Evolutionary conservation across 1,140 invertebrate species (phyloP).

Genomic region (Papilio aristodemus): DNA sequence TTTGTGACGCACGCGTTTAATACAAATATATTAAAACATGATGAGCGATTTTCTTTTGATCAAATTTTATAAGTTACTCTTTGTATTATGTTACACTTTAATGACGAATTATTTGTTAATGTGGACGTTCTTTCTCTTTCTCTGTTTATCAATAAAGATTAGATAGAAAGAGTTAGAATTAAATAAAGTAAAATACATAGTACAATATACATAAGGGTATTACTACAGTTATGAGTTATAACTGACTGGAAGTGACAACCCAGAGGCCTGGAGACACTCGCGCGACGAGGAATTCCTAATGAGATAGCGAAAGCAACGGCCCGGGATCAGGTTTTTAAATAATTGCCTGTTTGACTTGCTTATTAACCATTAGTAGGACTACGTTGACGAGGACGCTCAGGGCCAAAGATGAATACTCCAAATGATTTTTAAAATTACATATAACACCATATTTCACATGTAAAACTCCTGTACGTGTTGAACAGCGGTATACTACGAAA

Average conservation of each 20-base stretch:
- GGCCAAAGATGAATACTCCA: neutral
- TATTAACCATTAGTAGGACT: constrained; percentile 18
- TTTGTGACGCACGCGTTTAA: neutral
- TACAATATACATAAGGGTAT: no score
- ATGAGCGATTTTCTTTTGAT: neutral
- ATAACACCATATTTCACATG: no score
- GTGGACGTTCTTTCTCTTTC: no score
- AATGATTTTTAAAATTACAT: neutral
- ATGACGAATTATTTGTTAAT: neutral
- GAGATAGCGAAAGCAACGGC: constrained; percentile 13
- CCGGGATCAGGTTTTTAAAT: constrained; percentile 24
- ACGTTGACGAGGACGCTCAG: neutral
- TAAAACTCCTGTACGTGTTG: no score
- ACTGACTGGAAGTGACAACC: neutral
- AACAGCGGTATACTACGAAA: no score
- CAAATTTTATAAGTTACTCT: no score
- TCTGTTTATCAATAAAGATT: no score
- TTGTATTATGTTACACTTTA: no score
- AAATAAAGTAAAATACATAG: no score
- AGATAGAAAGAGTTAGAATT: no score
- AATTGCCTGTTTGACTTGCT: constrained; percentile 21
- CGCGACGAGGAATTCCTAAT: constrained; percentile 2
- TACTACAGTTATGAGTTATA: neutral
- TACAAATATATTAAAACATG: neutral
- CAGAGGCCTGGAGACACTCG: neutral